These are phyloP conservation scores for Petaurus breviceps DNA, from an alignment of 2,113 vertebrate species.

Conservation along the genomic window DNA sequence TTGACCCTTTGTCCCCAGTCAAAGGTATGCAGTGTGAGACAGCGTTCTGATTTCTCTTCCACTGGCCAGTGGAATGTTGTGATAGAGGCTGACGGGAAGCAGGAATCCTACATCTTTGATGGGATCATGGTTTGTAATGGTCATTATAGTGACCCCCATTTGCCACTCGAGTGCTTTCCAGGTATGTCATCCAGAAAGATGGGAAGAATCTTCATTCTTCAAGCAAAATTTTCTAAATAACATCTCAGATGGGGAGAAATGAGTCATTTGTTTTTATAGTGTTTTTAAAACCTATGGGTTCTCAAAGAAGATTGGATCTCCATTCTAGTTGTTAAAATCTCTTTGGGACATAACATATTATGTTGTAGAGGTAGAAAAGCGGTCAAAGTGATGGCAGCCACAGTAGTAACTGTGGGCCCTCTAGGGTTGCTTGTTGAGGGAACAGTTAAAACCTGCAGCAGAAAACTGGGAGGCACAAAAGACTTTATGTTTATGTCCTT, in stretches of 20 bases:
- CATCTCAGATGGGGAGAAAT: background rate
- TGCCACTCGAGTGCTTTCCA: conserved; percentile 81
- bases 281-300: background rate
- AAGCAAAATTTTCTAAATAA: background rate
- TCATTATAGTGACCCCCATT: conserved; percentile 78
- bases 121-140: conserved; percentile 86
- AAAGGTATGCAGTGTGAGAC: conserved; percentile 79
- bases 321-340: background rate
- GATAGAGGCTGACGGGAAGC: conserved; percentile 76
- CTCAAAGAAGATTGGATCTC: background rate
- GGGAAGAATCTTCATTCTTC: background rate
- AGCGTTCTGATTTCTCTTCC: conserved; percentile 80
- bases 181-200: conserved; percentile 73
- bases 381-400: background rate
- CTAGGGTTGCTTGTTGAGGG: background rate
- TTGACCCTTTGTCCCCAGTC: conserved; percentile 74
- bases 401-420: background rate
- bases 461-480: background rate
- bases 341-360: background rate
- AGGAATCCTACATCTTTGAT: conserved; percentile 83
- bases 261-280: background rate
- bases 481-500: background rate
- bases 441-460: background rate
- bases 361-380: background rate
- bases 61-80: conserved; percentile 88